Base-by-base conservation (phyloP, 2,888 invertebrate species). In the Tryphoninae sp. region DNA sequence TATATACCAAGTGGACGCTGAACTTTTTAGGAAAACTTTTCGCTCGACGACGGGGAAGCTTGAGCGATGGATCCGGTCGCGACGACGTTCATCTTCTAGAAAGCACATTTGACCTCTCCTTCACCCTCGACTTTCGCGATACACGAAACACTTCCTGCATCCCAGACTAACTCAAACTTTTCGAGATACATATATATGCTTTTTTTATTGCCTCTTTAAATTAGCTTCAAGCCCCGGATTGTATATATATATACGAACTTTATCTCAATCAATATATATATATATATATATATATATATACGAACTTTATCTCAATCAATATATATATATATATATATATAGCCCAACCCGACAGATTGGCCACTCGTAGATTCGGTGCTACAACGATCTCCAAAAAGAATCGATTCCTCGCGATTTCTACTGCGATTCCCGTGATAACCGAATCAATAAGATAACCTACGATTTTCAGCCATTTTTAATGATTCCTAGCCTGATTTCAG, bases 11-110 rank as follows among this genome's bases (percentile, higher is more conserved):
- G 33, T 33, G 6, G 33, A 33, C 33, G 22, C 19, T 4, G 9
- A 71, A 77, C 55, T 62, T 69, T 69, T 64, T 42, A 40, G 33
- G 33, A 16, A 58, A 72, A 78, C 58, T 65, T 72, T 72, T 72
- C 71, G 64, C 71, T 71, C 64, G 64, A 42, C 69, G n/a, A 22
- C 1, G 22, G 49, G 8, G 19, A n/a, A 51, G 13, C 19, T 19
- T 19, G 61, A 61, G 33, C 2, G 71, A 4, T 16, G 51, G 55
- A 42, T 55, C 7, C 42, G 42, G 42, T 23, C 9, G 22, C 22
- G 33, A 19, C 23, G 42, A 7, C 22, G 33, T 22, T 69, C 71
- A 11, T 33, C 33, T 33, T 33, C 33, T 6, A 6, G 33, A 4
- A 33, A 33, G 33, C 33, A 33, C 33, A 33, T 33, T 33, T 33